A percentile compares a stretch with the other conserved stretches of the same genome.
These are phyloP conservation scores for Leucozona laternaria DNA, from an alignment of 2,888 invertebrate species.

Conservation along the genomic window DNA sequence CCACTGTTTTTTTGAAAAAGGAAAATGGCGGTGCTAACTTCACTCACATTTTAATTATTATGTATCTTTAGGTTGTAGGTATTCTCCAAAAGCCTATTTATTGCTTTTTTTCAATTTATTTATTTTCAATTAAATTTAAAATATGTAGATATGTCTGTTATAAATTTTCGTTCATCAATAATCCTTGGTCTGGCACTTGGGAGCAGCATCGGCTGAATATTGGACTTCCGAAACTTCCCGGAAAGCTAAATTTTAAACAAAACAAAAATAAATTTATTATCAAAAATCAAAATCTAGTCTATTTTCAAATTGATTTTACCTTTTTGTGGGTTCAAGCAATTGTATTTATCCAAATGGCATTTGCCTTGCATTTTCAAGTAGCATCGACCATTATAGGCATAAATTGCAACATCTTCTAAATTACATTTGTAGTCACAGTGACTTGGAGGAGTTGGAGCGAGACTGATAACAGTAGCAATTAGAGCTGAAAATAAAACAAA, in stretches of 20 bases:
- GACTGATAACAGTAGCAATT: background rate
- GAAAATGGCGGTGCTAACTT: no score
- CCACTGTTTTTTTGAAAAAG: no score
- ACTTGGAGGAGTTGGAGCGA: constrained; percentile 46
- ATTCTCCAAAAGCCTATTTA: no score
- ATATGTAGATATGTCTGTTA: no score
- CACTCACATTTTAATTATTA: no score
- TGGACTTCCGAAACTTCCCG: constrained; percentile 12
- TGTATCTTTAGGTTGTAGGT: no score
- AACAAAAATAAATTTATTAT: background rate
- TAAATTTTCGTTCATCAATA: constrained; percentile 9
- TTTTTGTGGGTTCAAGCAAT: constrained; percentile 79
- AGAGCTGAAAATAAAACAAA: constrained; percentile 11
- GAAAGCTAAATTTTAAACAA: constrained; percentile 38
- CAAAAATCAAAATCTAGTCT: background rate
- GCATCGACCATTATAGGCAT: constrained; percentile 79
- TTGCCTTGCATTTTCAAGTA: constrained; percentile 77
- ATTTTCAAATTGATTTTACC: background rate
- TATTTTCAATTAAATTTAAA: no score
- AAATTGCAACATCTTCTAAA: constrained; percentile 77
- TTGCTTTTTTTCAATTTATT: no score
- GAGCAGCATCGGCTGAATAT: constrained; percentile 46
- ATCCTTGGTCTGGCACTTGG: constrained; percentile 50
- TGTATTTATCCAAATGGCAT: constrained; percentile 79
- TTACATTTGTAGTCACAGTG: constrained; percentile 78